Evolutionary conservation across 2,888 invertebrate species (phyloP).

Genomic region (Carcina quercana): DNA sequence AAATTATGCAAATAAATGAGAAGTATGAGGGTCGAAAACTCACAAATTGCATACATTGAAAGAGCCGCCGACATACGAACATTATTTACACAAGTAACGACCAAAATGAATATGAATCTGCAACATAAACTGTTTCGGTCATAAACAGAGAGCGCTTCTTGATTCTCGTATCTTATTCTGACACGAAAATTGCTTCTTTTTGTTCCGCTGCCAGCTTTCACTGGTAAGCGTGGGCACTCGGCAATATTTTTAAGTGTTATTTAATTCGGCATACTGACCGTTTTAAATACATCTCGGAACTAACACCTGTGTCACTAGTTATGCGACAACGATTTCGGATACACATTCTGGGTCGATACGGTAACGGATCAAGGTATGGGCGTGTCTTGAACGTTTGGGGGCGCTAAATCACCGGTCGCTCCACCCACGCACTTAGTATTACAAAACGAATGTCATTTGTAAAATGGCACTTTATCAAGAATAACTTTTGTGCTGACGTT

Average conservation of each 20-base stretch:
- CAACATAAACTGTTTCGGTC: slow-evolving; percentile 5
- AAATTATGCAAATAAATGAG: no score
- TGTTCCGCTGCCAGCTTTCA: slow-evolving; percentile 44
- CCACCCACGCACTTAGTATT: no score
- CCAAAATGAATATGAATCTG: slow-evolving; percentile 2
- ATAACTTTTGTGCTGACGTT: no score
- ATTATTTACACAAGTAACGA: slow-evolving; percentile 8
- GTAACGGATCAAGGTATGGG: not conserved
- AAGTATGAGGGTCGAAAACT: no score
- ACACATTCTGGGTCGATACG: slow-evolving; percentile 15
- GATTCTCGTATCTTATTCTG: slow-evolving; percentile 32
- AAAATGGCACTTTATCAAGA: slow-evolving; percentile 1
- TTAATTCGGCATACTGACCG: slow-evolving; percentile 55
- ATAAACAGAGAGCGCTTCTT: slow-evolving; percentile 16
- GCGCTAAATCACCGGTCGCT: no score
- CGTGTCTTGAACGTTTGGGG: no score
- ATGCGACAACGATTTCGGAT: slow-evolving; percentile 18
- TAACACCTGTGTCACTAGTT: slow-evolving; percentile 34
- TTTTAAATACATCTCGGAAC: slow-evolving; percentile 25
- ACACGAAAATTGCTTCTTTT: slow-evolving; percentile 33
- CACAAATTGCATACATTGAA: no score
- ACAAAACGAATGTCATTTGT: not conserved
- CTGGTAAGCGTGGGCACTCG: slow-evolving; percentile 39
- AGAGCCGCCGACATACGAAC: not conserved
- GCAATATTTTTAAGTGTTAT: slow-evolving; percentile 54